Conservation (phyloP, 2,888 invertebrate species). For the Zonitis immaculata region DNA sequence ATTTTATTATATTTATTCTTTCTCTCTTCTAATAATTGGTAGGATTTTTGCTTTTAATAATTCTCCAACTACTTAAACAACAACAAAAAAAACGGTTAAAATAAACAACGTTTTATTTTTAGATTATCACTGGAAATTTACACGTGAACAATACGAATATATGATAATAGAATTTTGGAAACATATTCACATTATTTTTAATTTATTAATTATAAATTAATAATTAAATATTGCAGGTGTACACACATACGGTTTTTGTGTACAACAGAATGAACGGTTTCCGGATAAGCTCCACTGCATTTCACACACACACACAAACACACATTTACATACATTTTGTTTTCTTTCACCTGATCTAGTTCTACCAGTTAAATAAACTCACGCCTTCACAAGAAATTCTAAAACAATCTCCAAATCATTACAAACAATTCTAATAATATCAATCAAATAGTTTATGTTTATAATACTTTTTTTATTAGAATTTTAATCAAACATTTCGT, state of each 20-base stretch:
- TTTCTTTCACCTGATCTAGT: constrained; percentile 21
- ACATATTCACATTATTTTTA: constrained; percentile 12
- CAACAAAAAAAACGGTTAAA: not conserved
- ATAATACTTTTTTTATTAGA: too few species aligned
- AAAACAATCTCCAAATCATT: not conserved
- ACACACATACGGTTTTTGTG: constrained; percentile 19
- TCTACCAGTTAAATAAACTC: constrained; percentile 21
- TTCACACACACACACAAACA: constrained; percentile 20
- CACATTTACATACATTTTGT: constrained; percentile 2
- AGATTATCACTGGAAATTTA: constrained; percentile 14
- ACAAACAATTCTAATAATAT: too few species aligned
- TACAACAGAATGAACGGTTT: constrained; percentile 31
- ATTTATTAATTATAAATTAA: constrained; percentile 16
- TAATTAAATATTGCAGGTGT: constrained; percentile 20
- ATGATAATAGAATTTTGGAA: constrained; percentile 7
- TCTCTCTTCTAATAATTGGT: not conserved
- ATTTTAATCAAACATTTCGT: too few species aligned
- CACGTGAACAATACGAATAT: constrained; percentile 10
- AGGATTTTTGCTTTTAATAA: too few species aligned
- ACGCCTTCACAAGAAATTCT: not conserved
- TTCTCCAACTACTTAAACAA: too few species aligned
- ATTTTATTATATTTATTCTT: constrained; percentile 3
- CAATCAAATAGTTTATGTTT: too few species aligned
- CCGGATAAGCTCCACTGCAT: constrained; percentile 41
- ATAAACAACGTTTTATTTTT: constrained; percentile 6